phyloP scores from a whole-genome alignment of 2,113 vertebrate genomes.

The Jaculus jaculus region DNA sequence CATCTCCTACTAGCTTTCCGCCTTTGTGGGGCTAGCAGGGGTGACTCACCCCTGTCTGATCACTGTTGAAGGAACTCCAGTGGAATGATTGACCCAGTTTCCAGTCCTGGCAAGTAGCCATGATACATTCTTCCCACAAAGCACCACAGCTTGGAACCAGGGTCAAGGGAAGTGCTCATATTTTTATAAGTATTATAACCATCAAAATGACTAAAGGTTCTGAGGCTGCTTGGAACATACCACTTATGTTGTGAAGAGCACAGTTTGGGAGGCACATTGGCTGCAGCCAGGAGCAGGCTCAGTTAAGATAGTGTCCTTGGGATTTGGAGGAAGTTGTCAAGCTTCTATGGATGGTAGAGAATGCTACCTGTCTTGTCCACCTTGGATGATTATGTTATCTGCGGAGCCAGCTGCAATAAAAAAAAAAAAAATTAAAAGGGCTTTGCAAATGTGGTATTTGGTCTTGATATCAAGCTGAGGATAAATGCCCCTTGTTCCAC shows the following conservation, averaged over 20 bases:
- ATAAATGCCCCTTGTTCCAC: neutral
- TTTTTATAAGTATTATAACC: neutral
- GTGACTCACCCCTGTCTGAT: neutral
- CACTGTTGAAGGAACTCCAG: neutral
- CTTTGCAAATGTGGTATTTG: conserved; percentile 24
- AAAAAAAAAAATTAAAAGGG: conserved; percentile 32
- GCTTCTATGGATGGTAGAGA: neutral
- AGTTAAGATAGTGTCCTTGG: neutral
- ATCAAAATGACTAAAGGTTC: neutral
- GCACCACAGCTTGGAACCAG: neutral
- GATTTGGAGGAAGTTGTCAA: neutral
- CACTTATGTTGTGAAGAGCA: neutral
- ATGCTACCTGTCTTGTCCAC: neutral
- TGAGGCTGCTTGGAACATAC: neutral
- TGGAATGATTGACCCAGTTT: neutral
- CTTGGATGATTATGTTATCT: neutral
- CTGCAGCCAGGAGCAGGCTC: neutral
- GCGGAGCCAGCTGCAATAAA: neutral
- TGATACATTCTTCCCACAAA: neutral
- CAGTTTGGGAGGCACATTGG: rapidly evolving
- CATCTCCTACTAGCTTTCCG: neutral
- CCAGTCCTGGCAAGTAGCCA: neutral
- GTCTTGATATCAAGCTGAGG: neutral
- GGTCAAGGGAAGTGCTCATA: neutral
- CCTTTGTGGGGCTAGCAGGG: neutral